These are phyloP conservation scores for Chrysolophus pictus DNA, from an alignment of 2,797 vertebrate species.

Conservation along the genomic window DNA sequence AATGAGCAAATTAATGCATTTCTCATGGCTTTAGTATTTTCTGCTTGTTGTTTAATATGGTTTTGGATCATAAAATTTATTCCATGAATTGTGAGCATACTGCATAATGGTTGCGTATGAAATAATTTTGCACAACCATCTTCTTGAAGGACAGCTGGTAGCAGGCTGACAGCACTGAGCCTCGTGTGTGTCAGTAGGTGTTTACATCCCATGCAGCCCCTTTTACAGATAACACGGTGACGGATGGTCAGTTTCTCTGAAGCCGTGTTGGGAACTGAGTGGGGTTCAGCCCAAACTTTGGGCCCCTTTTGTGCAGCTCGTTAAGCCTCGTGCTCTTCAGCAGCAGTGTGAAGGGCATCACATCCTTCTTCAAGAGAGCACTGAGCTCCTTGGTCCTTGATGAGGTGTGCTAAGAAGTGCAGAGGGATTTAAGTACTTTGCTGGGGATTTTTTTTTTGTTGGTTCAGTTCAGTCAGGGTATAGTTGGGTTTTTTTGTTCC, in stretches of 20 bases:
- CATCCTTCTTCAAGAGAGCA: neutral
- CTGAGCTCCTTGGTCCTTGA: neutral
- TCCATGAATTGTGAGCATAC: constrained; percentile 64
- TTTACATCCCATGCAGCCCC: neutral
- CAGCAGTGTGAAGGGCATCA: neutral
- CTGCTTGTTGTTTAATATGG: constrained; percentile 67
- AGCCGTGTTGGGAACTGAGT: neutral
- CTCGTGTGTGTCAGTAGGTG: neutral
- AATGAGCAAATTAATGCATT: constrained; percentile 79
- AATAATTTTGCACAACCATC: constrained; percentile 48
- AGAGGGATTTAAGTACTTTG: neutral
- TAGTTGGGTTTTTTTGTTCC: neutral
- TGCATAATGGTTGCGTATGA: constrained; percentile 36
- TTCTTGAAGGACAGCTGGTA: constrained; percentile 39
- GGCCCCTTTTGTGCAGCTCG: accelerated
- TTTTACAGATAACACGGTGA: neutral
- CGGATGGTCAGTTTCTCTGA: neutral
- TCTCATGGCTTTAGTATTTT: constrained; percentile 74
- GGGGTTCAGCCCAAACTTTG: neutral
- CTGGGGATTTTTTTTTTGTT: neutral
- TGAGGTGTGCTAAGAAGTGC: neutral
- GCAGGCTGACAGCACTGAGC: neutral
- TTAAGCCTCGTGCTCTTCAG: neutral
- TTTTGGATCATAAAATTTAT: constrained; percentile 66
- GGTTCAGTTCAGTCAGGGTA: neutral